Base-by-base conservation (phyloP, 1,140 invertebrate species). In the Bombus pascuorum region DNA sequence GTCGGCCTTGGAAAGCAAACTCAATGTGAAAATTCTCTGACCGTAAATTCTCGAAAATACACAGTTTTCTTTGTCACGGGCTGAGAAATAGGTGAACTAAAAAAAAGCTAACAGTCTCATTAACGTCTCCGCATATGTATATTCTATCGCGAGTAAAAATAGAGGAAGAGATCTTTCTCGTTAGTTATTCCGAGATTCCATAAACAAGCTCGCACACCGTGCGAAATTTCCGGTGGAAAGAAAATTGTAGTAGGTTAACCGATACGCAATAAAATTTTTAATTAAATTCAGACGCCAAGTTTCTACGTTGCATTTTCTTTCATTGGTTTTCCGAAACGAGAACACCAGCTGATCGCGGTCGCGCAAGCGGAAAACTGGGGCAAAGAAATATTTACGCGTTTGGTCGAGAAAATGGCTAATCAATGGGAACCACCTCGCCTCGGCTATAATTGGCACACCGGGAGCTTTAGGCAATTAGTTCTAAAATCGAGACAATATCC, bases 201-300 rank as follows among this genome's bases (percentile, higher is more conserved):
- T 6, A 25, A 66, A 22, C 8, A 10, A 28, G 44, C 25, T 37
- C 4, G 37, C 9, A 15, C 34, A 13, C 18, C 5, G 8, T 8
- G 1, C 2, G 4, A 53, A 70, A 77, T 42, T 62, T n/a, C 53
- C 44, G 28, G 13, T 6, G 44, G 3, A 44, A 28, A 32, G 8
- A n/a, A 47, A 75, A 68, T 66, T 39, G 32, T 37, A n/a, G 32
- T 22, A 25, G 65, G 57, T 68, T 37, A 76, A 34, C 32, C 57
- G 42, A 47, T 53, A 65, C 18, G 42, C 76, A 68, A 42, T 53
- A 39, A 85, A 85, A 79, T 85, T 85, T 85, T 85, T 85, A 85
- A 85, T 85, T 85, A 85, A 85, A 85, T 80, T 65, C 77, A 32
- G 25, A 59, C 66, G 44, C 22, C 75, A 22, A 66, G 47, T 34